Evolutionary conservation across 1,140 invertebrate genomes (phyloP).

Genomic region (Anoplophora glabripennis): DNA sequence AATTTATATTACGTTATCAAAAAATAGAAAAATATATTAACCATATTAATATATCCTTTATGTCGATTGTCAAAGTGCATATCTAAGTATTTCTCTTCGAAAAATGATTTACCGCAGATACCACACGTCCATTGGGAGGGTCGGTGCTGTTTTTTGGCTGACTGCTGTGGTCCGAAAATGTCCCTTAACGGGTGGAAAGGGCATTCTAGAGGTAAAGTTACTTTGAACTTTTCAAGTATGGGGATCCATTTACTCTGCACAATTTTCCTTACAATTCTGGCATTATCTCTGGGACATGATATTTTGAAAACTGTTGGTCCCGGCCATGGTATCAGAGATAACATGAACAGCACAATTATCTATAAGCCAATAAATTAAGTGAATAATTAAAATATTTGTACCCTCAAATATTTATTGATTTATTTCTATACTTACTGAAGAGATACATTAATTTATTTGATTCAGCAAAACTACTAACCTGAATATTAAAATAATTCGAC

Average conservation of each 20-base stretch:
- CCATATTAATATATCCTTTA: conserved; percentile 79
- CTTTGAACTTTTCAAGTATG: conserved; percentile 79
- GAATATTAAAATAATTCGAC: conserved; percentile 46
- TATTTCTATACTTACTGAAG: not conserved
- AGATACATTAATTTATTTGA: conserved; percentile 14
- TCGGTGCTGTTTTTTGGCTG: conserved; percentile 75
- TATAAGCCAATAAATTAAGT: not conserved
- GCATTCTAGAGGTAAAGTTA: conserved; percentile 79
- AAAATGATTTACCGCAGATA: conserved; percentile 89
- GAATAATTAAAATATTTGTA: conserved; percentile 1
- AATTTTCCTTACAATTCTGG: conserved; percentile 82
- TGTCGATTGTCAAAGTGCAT: conserved; percentile 89
- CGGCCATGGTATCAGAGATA: conserved; percentile 82
- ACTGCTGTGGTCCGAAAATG: conserved; percentile 80
- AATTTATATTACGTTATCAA: too few species aligned
- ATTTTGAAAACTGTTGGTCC: conserved; percentile 81
- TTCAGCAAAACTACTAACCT: conserved; percentile 32
- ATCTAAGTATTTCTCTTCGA: conserved; percentile 84
- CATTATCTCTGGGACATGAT: conserved; percentile 83
- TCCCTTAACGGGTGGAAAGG: conserved; percentile 85
- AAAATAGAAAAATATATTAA: conserved; percentile 44
- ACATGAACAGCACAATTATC: conserved; percentile 74
- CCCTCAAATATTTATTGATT: not conserved
- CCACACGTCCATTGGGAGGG: conserved; percentile 88
- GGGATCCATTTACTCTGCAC: conserved; percentile 89